These are phyloP conservation scores for Gallinago nigripennis DNA, from an alignment of 2,797 vertebrate species.

Conservation along the genomic window DNA sequence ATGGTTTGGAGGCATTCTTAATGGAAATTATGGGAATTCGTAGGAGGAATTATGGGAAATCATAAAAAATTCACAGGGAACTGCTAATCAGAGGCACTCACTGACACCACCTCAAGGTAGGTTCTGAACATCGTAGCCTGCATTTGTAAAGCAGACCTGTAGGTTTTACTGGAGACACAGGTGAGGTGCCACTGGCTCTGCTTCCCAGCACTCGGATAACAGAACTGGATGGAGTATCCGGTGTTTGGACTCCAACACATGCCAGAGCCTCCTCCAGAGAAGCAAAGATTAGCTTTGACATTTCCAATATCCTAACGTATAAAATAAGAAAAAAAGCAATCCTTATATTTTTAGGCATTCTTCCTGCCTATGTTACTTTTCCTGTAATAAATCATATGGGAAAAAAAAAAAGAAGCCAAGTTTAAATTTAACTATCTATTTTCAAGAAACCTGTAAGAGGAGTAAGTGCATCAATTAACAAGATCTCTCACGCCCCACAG, in stretches of 20 bases:
- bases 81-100: not conserved
- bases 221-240: not conserved
- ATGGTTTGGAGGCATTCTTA: not conserved
- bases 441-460: not conserved
- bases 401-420: not conserved
- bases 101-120: fast-evolving
- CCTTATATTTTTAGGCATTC: not conserved
- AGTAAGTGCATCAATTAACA: not conserved
- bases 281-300: slow-evolving; percentile 1
- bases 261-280: not conserved
- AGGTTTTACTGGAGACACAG: not conserved
- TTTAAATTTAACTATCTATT: slow-evolving; percentile 9
- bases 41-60: not conserved
- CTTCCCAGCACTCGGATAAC: not conserved
- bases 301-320: slow-evolving; percentile 17
- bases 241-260: not conserved
- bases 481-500: not conserved
- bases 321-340: not conserved
- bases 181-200: not conserved
- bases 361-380: not conserved
- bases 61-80: not conserved
- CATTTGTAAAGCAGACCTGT: not conserved
- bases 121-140: not conserved
- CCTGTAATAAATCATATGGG: not conserved
- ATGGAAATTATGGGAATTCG: not conserved